phyloP scores from a whole-genome alignment of 2,797 vertebrate genomes.

The Sebastes vulpes region DNA sequence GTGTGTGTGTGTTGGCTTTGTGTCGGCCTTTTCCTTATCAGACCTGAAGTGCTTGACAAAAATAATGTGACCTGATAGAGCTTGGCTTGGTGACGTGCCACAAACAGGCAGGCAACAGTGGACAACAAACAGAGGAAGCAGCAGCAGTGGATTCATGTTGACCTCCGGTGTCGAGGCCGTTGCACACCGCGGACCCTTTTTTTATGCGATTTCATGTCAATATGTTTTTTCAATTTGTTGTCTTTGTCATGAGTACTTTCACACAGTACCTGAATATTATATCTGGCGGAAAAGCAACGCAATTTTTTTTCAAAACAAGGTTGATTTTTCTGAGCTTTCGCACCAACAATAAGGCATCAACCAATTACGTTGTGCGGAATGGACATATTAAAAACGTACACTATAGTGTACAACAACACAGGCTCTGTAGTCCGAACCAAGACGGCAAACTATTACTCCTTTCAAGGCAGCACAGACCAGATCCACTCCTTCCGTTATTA shows the following conservation, averaged over 20 bases:
- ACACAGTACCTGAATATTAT: too few relatives aligned
- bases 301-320: too few relatives aligned
- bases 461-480: neutral
- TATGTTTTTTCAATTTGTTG: neutral
- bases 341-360: too few relatives aligned
- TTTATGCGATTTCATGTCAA: neutral
- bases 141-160: conserved; percentile 14
- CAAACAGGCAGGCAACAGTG: conserved; percentile 36
- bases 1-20: conserved; percentile 23
- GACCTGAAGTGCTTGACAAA: conserved; percentile 58
- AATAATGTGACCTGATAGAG: conserved; percentile 74
- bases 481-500: neutral
- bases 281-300: too few relatives aligned
- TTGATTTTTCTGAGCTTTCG: neutral
- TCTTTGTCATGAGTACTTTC: neutral
- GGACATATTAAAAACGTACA: too few relatives aligned
- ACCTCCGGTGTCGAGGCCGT: neutral
- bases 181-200: neutral
- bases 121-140: conserved; percentile 38
- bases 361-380: too few relatives aligned
- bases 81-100: conserved; percentile 52
- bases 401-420: too few relatives aligned
- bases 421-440: too few relatives aligned
- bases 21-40: conserved; percentile 55
- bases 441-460: neutral